Base-by-base conservation (phyloP, 2,888 invertebrate genomes). In the Megastigmus dorsalis region DNA sequence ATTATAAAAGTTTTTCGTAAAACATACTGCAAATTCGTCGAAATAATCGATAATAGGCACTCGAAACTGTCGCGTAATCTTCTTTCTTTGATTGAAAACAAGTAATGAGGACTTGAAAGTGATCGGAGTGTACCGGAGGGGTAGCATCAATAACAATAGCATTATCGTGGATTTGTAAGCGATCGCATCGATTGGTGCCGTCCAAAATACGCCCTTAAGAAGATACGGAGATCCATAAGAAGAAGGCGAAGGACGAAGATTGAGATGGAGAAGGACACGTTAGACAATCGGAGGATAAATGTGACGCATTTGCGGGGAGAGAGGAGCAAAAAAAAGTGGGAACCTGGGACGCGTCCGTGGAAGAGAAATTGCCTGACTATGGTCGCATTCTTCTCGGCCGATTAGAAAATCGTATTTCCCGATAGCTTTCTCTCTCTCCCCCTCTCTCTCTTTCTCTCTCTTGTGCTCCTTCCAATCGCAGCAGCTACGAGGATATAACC, bases 331-430 rank as follows among this genome's bases (percentile, higher is more conserved):
- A 62, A 43, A 36, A 18, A 20, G 68, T 28, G 52, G 52, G 38
- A 28, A 10, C 9, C 43, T n/a, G n/a, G n/a, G n/a, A 26, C 66
- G 43, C 36, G 20, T 28, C 62, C 55, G 55, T 43, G 9, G 43
- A 67, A 68, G 68, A 74, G 68, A 74, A 74, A 74, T 74, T 48
- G 62, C 63, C 28, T 45, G 68, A 45, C 55, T 55, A 41, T 68
- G 48, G 38, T 28, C 38, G 63, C 67, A 68, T 74, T 68, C 55
- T 74, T 57, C 63, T 60, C 67, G 55, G 38, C 10, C 69, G 74
- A 74, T 74, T 74, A 74, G 74, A 60, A 74, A 74, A 74, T 74
- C 74, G 74, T 69, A 69, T 74, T 74, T 69, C 50, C 68, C 41
- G 62, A 52, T 65, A 59, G 55, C 48, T 63, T 57, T 33, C 18